A percentile compares a stretch with the other conserved stretches of the same genome.
phyloP scores from a whole-genome alignment of 2,797 vertebrate genomes.

The Dromococcyx pavoninus region DNA sequence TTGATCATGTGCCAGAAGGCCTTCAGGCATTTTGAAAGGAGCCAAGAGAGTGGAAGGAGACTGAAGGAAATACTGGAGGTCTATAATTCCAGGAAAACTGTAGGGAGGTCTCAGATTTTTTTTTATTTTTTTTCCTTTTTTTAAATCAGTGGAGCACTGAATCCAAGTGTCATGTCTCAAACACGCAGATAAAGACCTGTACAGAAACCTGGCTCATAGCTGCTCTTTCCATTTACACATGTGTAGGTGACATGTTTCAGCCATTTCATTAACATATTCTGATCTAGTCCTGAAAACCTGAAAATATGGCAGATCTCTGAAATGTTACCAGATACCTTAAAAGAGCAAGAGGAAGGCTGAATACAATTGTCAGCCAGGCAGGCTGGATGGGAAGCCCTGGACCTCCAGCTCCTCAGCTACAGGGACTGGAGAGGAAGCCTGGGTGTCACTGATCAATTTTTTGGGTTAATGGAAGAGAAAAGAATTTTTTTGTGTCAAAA shows the following conservation, averaged over 20 bases:
- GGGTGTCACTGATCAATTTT: fast-evolving
- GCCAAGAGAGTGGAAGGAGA: not conserved
- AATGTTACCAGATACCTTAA: not conserved
- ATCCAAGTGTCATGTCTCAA: not conserved
- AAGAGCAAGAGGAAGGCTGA: not conserved
- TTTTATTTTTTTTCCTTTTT: not conserved
- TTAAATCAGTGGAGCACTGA: not conserved
- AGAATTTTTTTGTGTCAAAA: not conserved
- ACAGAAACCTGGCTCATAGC: not conserved
- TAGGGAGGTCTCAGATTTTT: not conserved
- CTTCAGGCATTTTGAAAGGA: not conserved
- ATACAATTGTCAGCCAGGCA: not conserved
- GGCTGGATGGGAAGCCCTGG: not conserved
- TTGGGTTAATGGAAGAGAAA: not conserved
- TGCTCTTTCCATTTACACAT: not conserved
- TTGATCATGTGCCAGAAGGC: not conserved
- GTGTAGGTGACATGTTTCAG: not conserved
- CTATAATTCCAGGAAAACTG: not conserved
- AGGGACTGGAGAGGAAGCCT: not conserved
- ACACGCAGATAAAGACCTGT: not conserved
- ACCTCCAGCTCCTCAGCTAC: not conserved
- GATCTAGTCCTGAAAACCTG: not conserved
- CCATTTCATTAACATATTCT: not conserved
- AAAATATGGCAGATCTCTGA: not conserved
- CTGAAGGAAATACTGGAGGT: not conserved